Conservation (phyloP, 2,888 invertebrate species). For the Embidobia sp. region DNA sequence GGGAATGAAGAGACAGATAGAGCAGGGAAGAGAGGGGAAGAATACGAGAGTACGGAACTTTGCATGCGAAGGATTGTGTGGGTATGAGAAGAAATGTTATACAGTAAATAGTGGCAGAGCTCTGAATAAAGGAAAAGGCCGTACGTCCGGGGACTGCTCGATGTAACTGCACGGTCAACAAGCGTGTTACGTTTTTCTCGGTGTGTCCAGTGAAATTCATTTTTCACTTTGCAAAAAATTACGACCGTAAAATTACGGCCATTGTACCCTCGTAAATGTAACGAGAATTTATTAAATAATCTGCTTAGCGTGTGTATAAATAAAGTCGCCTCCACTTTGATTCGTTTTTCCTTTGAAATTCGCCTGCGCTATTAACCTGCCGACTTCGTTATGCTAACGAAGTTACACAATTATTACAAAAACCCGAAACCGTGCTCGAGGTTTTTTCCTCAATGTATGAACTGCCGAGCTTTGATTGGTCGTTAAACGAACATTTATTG, state of each 20-base stretch:
- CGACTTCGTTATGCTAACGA: conserved; percentile 1
- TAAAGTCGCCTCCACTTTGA: not conserved
- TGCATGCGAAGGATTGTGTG: not conserved
- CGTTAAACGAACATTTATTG: too few species aligned
- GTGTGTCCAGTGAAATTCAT: not conserved
- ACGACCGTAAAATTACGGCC: not conserved
- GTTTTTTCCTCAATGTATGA: too few species aligned
- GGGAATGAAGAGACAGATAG: conserved; percentile 4
- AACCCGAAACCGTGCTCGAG: too few species aligned
- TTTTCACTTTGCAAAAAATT: conserved; percentile 3
- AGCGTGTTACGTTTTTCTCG: conserved; percentile 1
- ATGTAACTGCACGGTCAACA: conserved; percentile 18
- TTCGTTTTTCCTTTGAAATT: not conserved
- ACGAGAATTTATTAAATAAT: conserved; percentile 1
- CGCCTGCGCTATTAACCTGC: not conserved
- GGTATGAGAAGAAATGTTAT: not conserved
- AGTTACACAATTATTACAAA: not conserved
- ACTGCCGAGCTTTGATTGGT: too few species aligned
- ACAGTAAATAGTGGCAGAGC: conserved; percentile 4
- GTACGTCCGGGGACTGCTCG: conserved; percentile 5
- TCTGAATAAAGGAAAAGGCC: conserved; percentile 19
- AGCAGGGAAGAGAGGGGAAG: not conserved
- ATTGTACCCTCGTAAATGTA: not conserved
- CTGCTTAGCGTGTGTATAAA: not conserved
- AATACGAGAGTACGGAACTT: not conserved